These are phyloP conservation scores for Diaperis boleti DNA, from an alignment of 2,888 invertebrate species.

Conservation along the genomic window DNA sequence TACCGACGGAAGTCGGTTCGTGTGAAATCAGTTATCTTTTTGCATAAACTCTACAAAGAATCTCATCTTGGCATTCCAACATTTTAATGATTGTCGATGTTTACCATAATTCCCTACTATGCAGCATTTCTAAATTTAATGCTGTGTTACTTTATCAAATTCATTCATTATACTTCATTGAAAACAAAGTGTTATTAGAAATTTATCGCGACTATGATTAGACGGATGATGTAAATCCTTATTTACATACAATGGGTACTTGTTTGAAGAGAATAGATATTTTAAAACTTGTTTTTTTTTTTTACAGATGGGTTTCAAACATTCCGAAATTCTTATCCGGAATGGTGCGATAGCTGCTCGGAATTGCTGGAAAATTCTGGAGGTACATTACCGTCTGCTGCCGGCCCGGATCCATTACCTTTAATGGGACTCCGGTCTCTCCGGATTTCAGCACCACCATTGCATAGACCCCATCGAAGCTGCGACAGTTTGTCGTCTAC, in stretches of 20 bases:
- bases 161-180: too few relatives aligned
- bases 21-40: constrained; percentile 10
- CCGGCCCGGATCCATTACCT: constrained; percentile 60
- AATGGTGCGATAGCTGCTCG: constrained; percentile 89
- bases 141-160: too few relatives aligned
- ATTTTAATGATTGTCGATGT: too few relatives aligned
- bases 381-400: constrained; percentile 54
- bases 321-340: constrained; percentile 88
- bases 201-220: too few relatives aligned
- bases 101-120: too few relatives aligned
- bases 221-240: neutral
- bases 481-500: constrained; percentile 63
- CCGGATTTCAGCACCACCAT: constrained; percentile 61
- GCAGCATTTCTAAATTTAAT: too few relatives aligned
- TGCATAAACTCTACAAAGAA: neutral
- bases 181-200: too few relatives aligned
- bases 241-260: neutral
- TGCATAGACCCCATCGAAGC: constrained; percentile 58
- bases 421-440: constrained; percentile 63
- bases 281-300: constrained; percentile 58
- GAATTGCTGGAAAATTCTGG: constrained; percentile 64
- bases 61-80: too few relatives aligned
- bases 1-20: constrained; percentile 3
- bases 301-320: constrained; percentile 86
- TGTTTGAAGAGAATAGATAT: too few relatives aligned